phyloP scores from a whole-genome alignment of 2,888 invertebrate genomes.

The Tuberolachnus salignus region DNA sequence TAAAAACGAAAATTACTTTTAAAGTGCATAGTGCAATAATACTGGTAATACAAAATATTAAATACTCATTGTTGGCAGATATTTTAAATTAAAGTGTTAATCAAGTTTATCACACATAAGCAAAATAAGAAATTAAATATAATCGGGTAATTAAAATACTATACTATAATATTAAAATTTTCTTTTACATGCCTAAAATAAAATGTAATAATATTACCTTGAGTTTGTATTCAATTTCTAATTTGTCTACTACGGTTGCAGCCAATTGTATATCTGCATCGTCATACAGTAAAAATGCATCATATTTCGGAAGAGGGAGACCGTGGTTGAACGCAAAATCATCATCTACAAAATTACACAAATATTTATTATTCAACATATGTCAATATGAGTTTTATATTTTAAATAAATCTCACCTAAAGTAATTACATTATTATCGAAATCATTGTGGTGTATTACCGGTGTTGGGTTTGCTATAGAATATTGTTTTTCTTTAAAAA shows the following conservation, averaged over 20 bases:
- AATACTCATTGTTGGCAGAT: too few relatives aligned
- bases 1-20: too few relatives aligned
- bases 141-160: too few relatives aligned
- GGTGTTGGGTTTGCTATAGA: constrained; percentile 18
- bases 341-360: constrained; percentile 65
- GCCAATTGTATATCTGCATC: constrained; percentile 77
- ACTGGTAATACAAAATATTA: too few relatives aligned
- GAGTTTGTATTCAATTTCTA: constrained; percentile 70
- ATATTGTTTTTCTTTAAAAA: constrained; percentile 20
- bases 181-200: too few relatives aligned
- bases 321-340: constrained; percentile 64
- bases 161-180: too few relatives aligned
- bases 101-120: too few relatives aligned
- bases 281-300: constrained; percentile 79
- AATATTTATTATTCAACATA: neutral
- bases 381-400: too few relatives aligned
- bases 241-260: constrained; percentile 68
- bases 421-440: constrained; percentile 22
- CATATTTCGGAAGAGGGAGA: constrained; percentile 70
- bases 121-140: too few relatives aligned
- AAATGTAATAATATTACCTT: constrained; percentile 65
- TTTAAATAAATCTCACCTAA: constrained; percentile 1
- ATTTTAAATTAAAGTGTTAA: too few relatives aligned
- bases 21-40: too few relatives aligned
- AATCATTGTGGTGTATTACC: neutral